Conservation (phyloP, 35 echinoderm and acorn worm genomes). For the Apostichopus californicus region DNA sequence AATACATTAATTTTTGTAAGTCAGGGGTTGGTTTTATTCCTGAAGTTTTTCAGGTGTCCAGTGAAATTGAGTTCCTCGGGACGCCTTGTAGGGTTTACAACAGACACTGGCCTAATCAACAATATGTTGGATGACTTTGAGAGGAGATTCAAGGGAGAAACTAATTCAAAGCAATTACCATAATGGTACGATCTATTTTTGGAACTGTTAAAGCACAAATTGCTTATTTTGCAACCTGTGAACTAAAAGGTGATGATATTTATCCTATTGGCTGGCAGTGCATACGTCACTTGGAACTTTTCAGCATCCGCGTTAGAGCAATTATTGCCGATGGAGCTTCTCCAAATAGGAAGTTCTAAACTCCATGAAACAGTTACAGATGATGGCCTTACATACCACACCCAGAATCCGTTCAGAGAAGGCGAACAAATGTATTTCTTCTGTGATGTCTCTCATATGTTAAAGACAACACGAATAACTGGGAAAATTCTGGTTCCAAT, state of each 20-base stretch:
- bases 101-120: constrained; percentile 39
- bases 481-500: not conserved
- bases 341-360: constrained; percentile 16
- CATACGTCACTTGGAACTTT: not conserved
- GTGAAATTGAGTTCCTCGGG: not conserved
- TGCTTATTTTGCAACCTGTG: not conserved
- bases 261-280: too few species aligned
- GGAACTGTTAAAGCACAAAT: not conserved
- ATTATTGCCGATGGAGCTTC: constrained; percentile 36
- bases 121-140: constrained; percentile 29
- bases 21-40: not conserved
- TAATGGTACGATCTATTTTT: constrained; percentile 33
- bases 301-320: not conserved
- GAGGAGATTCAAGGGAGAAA: not conserved
- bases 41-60: not conserved
- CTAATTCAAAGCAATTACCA: not conserved
- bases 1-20: constrained; percentile 11
- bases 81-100: constrained; percentile 20
- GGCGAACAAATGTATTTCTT: not conserved
- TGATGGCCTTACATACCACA: not conserved
- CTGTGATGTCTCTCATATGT: constrained; percentile 27
- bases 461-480: constrained; percentile 44
- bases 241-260: too few species aligned
- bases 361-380: not conserved
- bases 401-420: not conserved